Conservation (phyloP, 2,797 vertebrate species). For the Thalassophryne amazonica region DNA sequence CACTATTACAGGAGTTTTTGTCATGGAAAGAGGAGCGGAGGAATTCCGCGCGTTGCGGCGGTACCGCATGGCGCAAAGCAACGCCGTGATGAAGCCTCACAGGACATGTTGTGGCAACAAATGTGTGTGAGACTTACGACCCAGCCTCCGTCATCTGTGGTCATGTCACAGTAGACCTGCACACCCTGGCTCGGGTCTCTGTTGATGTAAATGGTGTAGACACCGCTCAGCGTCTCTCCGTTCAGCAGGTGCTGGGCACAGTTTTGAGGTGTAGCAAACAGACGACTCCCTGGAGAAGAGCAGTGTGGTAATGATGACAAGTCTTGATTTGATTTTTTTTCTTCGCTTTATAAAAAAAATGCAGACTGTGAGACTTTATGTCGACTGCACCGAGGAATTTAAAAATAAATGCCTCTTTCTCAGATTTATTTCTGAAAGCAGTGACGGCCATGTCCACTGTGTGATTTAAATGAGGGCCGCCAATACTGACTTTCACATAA, state of each 20-base stretch:
- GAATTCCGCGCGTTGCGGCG: too few species aligned
- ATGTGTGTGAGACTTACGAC: slow-evolving; percentile 93
- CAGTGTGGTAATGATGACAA: not conserved
- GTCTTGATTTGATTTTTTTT: not conserved
- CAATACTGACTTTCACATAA: slow-evolving; percentile 2
- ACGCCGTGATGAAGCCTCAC: too few species aligned
- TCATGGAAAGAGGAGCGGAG: too few species aligned
- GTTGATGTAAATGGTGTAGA: slow-evolving; percentile 94
- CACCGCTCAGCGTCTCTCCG: slow-evolving; percentile 86
- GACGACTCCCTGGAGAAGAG: slow-evolving; percentile 81
- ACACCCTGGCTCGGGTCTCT: slow-evolving; percentile 87
- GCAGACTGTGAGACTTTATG: not conserved
- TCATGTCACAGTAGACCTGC: slow-evolving; percentile 97
- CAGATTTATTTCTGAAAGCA: not conserved
- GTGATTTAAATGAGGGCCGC: slow-evolving; percentile 1
- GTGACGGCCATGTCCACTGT: not conserved
- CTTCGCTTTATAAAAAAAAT: not conserved
- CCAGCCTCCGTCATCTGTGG: slow-evolving; percentile 93
- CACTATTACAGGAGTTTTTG: too few species aligned
- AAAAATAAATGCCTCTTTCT: not conserved
- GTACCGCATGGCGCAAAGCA: too few species aligned
- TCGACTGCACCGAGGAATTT: not conserved
- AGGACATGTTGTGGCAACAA: too few species aligned
- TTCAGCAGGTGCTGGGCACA: slow-evolving; percentile 96
- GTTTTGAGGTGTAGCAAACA: slow-evolving; percentile 95